Evolutionary conservation across 2,888 invertebrate genomes (phyloP).

Genomic region (Glyphotaelius pellucidus): DNA sequence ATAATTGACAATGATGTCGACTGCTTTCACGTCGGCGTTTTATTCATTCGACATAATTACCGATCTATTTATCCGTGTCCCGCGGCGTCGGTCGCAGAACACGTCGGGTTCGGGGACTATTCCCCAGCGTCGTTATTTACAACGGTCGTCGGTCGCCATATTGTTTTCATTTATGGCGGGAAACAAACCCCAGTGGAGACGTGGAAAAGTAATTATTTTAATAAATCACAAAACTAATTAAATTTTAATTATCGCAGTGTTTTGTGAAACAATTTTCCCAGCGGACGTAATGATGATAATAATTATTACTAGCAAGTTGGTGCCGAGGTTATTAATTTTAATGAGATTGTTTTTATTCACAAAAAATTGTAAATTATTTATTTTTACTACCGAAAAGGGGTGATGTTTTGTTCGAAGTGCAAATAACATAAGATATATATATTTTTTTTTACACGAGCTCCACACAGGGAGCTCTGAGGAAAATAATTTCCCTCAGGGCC

Average conservation of each 20-base stretch:
- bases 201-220: background rate
- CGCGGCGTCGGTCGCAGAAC: background rate
- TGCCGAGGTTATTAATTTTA: background rate
- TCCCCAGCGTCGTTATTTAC: conserved; percentile 3
- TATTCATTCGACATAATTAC: conserved; percentile 5
- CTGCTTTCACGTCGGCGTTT: background rate
- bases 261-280: background rate
- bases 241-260: background rate
- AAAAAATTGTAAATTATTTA: background rate
- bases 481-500: too few species aligned
- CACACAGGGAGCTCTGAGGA: too few species aligned
- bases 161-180: conserved; percentile 18
- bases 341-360: background rate
- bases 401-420: background rate
- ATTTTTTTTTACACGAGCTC: too few species aligned
- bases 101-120: background rate
- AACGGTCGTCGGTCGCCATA: conserved; percentile 8
- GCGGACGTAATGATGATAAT: background rate
- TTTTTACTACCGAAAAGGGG: background rate
- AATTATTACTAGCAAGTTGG: background rate
- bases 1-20: background rate
- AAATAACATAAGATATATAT: background rate
- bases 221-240: background rate
- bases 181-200: conserved; percentile 3
- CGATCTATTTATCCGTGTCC: background rate